Evolutionary conservation across 1,140 invertebrate species (phyloP).

Genomic region (Microplitis mediator): DNA sequence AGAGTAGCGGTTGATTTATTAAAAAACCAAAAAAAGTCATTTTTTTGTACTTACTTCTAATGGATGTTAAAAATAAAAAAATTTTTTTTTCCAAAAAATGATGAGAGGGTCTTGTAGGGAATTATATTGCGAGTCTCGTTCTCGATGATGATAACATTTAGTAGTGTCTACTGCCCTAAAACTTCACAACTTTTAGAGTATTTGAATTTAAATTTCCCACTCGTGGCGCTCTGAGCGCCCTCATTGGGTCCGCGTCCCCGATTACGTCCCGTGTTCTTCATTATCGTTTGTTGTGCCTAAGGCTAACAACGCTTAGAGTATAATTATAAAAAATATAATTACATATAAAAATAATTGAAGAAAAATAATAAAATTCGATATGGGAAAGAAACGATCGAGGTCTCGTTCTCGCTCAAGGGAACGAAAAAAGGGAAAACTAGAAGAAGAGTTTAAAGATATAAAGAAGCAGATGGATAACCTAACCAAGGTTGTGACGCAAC

Average conservation of each 20-base stretch:
- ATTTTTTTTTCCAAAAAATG: no score
- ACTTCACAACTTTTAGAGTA: slow-evolving; percentile 4
- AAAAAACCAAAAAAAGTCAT: no score
- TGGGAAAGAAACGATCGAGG: slow-evolving; percentile 1
- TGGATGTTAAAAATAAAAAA: no score
- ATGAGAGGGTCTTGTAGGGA: no score
- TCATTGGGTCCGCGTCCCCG: background rate
- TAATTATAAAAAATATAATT: no score
- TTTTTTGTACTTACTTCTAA: no score
- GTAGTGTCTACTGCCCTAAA: background rate
- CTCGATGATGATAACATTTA: background rate
- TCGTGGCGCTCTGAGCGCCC: background rate
- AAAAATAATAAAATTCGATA: background rate
- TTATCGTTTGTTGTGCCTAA: slow-evolving; percentile 6
- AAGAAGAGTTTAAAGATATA: background rate
- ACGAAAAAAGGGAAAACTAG: background rate
- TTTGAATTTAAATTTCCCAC: background rate
- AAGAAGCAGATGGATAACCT: background rate
- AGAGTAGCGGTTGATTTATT: no score
- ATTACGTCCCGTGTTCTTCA: background rate
- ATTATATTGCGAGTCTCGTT: background rate
- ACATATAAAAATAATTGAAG: no score
- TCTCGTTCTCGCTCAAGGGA: background rate
- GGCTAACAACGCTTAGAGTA: background rate
- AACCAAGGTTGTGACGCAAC: background rate